phyloP scores from a whole-genome alignment of 92 coral and sea anemone genomes.

The Epizoanthus rinbou region DNA sequence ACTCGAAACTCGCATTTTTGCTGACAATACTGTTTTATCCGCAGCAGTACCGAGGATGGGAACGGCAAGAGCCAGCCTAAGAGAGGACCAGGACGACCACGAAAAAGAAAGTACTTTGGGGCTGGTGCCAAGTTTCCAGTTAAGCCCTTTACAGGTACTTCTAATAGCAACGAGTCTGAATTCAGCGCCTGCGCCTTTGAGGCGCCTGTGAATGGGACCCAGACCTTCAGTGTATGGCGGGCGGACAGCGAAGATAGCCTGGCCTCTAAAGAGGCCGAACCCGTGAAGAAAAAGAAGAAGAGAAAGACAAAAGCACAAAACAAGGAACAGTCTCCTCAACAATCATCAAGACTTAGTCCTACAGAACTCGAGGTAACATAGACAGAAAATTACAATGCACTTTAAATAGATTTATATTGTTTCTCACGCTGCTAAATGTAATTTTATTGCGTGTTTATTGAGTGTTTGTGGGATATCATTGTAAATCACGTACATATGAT shows the following conservation, averaged over 20 bases:
- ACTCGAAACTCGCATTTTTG: neutral
- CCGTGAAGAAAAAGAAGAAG: constrained; percentile 78
- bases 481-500: too few species aligned
- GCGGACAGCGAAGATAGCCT: constrained; percentile 76
- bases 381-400: neutral
- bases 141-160: constrained; percentile 58
- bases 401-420: too few species aligned
- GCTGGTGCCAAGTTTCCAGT: constrained; percentile 71
- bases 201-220: constrained; percentile 60
- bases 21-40: neutral
- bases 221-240: constrained; percentile 60
- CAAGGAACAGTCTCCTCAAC: constrained; percentile 38
- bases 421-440: neutral
- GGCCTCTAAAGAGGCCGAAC: constrained; percentile 59
- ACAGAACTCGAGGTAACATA: constrained; percentile 58
- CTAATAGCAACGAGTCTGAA: constrained; percentile 41
- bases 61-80: constrained; percentile 85
- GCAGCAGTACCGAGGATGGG: constrained; percentile 61
- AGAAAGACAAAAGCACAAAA: constrained; percentile 40
- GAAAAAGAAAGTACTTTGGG: constrained; percentile 92
- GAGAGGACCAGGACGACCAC: constrained; percentile 98
- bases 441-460: neutral
- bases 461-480: too few species aligned
- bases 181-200: constrained; percentile 50
- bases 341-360: constrained; percentile 56